Percentiles rank a stretch among this genome's conserved stretches.
These are phyloP conservation scores for Remorina albescens DNA, from an alignment of 2,797 vertebrate species.

Conservation along the genomic window DNA sequence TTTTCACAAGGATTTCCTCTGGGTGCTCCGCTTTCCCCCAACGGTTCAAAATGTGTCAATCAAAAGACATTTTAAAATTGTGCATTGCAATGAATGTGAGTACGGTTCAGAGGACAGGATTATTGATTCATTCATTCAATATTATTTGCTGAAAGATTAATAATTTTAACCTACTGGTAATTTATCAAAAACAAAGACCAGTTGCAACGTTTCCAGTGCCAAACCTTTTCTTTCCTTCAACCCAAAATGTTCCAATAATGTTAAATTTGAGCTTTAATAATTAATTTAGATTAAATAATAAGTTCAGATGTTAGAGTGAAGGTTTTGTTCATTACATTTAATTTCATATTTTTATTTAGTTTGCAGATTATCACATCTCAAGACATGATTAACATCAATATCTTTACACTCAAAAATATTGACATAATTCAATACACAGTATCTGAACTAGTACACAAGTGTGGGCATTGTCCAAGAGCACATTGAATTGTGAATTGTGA, in stretches of 20 bases:
- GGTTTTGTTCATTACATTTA: not conserved
- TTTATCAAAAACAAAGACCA: not conserved
- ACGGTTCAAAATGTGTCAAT: slow-evolving; percentile 50
- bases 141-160: slow-evolving; percentile 22
- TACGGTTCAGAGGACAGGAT: slow-evolving; percentile 11
- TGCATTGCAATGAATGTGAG: slow-evolving; percentile 18
- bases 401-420: not conserved
- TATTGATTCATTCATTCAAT: slow-evolving; percentile 27
- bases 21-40: slow-evolving; percentile 32
- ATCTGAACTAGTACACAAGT: too few species aligned
- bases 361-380: not conserved
- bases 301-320: not conserved
- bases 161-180: not conserved
- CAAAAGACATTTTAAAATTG: slow-evolving; percentile 25
- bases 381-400: not conserved
- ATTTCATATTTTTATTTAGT: not conserved
- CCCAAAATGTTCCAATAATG: not conserved
- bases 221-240: not conserved
- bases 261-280: not conserved
- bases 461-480: too few species aligned
- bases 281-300: not conserved
- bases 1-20: slow-evolving; percentile 45
- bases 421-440: not conserved
- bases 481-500: not conserved
- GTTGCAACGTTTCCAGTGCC: not conserved